phyloP scores from a whole-genome alignment of 2,888 invertebrate species.

The Sinohyriopsis cumingii region DNA sequence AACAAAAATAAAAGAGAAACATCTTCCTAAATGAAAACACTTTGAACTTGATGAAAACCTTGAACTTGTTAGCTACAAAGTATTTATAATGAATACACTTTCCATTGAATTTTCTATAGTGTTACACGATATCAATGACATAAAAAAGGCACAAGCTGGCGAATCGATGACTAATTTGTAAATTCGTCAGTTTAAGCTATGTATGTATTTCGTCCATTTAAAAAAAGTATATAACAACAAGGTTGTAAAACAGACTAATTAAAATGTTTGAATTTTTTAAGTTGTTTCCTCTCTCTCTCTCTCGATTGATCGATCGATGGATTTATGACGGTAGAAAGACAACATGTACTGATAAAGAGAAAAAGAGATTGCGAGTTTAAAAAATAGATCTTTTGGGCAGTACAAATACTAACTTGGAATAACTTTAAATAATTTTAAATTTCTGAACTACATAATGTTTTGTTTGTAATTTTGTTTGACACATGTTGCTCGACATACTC shows the following conservation, averaged over 20 bases:
- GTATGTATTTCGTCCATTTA: slow-evolving; percentile 2
- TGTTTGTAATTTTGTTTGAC: too few relatives aligned
- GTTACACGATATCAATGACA: not conserved
- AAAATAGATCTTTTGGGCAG: too few relatives aligned
- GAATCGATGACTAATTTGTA: slow-evolving; percentile 1
- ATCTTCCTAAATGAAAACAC: not conserved
- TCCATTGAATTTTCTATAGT: too few relatives aligned
- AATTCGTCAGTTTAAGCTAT: slow-evolving; percentile 8
- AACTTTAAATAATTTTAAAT: too few relatives aligned
- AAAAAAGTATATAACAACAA: not conserved
- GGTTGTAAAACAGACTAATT: not conserved
- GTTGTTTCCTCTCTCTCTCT: not conserved
- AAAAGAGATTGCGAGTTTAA: too few relatives aligned
- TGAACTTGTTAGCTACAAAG: not conserved
- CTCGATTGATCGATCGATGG: not conserved
- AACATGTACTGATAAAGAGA: too few relatives aligned
- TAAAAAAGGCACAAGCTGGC: slow-evolving; percentile 9
- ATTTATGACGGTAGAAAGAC: not conserved
- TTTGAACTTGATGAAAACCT: slow-evolving; percentile 4
- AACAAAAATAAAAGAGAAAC: not conserved
- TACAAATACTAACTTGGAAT: too few relatives aligned
- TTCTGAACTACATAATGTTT: too few relatives aligned
- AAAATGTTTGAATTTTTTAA: not conserved
- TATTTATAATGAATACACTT: not conserved
- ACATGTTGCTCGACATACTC: too few relatives aligned